Evolutionary conservation across 2,888 invertebrate species (phyloP).

Genomic region (Ennomos quercinarius): DNA sequence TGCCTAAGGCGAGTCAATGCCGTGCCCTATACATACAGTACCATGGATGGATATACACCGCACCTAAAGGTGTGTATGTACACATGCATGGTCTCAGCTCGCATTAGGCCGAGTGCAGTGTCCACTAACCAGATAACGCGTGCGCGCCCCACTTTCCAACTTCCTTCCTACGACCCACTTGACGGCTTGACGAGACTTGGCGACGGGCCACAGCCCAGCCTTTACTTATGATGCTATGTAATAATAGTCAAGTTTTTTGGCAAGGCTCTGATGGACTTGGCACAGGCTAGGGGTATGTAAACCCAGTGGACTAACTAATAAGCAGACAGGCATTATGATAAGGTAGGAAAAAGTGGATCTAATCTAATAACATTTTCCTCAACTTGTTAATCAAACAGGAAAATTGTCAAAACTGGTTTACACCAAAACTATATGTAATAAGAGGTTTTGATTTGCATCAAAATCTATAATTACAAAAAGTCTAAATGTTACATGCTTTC

Average conservation of each 20-base stretch:
- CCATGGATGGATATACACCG: constrained; percentile 4
- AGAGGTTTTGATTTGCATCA: too few relatives aligned
- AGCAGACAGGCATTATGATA: too few relatives aligned
- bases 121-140: constrained; percentile 75
- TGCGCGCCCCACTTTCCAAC: constrained; percentile 70
- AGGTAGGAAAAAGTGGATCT: too few relatives aligned
- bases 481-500: constrained; percentile 1
- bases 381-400: too few relatives aligned
- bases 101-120: constrained; percentile 53
- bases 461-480: too few relatives aligned
- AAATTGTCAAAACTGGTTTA: too few relatives aligned
- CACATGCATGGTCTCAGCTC: constrained; percentile 14
- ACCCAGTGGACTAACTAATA: too few relatives aligned
- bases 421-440: too few relatives aligned
- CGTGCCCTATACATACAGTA: not conserved
- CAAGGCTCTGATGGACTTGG: constrained; percentile 2
- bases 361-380: too few relatives aligned
- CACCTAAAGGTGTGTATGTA: constrained; percentile 24
- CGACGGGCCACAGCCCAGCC: not conserved
- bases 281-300: not conserved
- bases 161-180: constrained; percentile 71
- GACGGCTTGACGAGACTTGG: constrained; percentile 38
- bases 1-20: not conserved
- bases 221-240: constrained; percentile 19
- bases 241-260: constrained; percentile 2